Evolutionary conservation across 2,113 vertebrate genomes (phyloP).

Genomic region (Tauraco erythrolophus): DNA sequence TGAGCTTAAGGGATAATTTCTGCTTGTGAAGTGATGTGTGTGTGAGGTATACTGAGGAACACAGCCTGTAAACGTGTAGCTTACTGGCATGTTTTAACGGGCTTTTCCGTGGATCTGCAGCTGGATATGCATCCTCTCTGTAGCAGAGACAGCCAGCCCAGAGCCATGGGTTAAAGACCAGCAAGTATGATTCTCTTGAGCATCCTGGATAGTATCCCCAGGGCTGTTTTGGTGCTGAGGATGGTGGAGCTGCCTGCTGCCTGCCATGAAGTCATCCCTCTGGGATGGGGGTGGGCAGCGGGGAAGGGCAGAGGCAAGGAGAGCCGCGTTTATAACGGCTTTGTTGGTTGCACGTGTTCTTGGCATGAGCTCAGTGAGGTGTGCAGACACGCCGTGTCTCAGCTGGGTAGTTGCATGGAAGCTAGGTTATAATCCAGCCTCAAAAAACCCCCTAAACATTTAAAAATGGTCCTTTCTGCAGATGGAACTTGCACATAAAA

Average conservation of each 20-base stretch:
- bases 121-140: accelerated
- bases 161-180: neutral
- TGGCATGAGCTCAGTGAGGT: neutral
- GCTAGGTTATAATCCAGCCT: neutral
- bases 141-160: neutral
- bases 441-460: neutral
- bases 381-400: neutral
- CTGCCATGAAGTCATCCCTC: neutral
- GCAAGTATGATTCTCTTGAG: neutral
- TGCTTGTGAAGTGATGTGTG: neutral
- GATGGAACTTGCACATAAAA: neutral
- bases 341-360: neutral
- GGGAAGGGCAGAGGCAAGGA: neutral
- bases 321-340: accelerated
- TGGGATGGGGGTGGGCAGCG: neutral
- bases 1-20: neutral
- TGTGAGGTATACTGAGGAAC: neutral
- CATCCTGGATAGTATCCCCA: neutral
- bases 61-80: neutral
- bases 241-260: neutral
- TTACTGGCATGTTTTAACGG: neutral
- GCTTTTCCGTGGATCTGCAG: neutral
- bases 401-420: neutral
- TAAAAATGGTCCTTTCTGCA: neutral
- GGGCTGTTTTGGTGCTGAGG: neutral